These are phyloP conservation scores for Cichlasoma orientale DNA, from an alignment of 2,797 vertebrate genomes.

Conservation along the genomic window DNA sequence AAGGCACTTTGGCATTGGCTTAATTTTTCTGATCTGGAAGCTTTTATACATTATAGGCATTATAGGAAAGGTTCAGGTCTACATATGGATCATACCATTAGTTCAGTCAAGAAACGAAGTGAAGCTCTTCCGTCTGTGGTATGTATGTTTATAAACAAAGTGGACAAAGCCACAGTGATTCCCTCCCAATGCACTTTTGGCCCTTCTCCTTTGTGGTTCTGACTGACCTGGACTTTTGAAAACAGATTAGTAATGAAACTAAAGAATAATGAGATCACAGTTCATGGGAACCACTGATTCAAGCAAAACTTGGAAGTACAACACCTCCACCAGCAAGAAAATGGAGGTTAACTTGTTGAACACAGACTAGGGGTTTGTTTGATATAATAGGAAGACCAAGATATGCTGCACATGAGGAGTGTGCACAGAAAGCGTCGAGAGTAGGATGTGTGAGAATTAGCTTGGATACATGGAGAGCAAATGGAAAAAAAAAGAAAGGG, in stretches of 20 bases:
- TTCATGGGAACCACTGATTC: background rate
- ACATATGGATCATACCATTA: background rate
- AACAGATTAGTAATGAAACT: background rate
- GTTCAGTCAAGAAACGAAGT: background rate
- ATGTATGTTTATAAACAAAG: too few relatives aligned
- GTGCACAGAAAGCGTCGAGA: slow-evolving; percentile 2
- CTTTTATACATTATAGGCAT: background rate
- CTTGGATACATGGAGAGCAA: slow-evolving; percentile 12
- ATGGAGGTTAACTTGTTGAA: slow-evolving; percentile 7
- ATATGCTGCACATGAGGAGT: background rate
- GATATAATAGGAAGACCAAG: background rate
- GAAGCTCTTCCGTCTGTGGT: background rate
- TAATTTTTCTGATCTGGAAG: background rate
- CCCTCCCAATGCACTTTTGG: background rate
- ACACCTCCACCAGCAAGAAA: background rate
- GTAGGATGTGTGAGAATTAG: slow-evolving; percentile 20
- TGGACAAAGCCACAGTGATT: background rate
- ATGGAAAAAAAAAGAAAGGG: slow-evolving; percentile 37
- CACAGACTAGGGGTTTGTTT: background rate
- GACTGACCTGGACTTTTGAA: background rate
- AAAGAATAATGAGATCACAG: background rate
- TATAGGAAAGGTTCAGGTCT: background rate
- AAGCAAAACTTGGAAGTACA: background rate
- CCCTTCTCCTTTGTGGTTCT: background rate
- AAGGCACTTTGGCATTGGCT: background rate